Conservation (phyloP, 2,888 invertebrate genomes). For the Nephrotoma appendiculata region DNA sequence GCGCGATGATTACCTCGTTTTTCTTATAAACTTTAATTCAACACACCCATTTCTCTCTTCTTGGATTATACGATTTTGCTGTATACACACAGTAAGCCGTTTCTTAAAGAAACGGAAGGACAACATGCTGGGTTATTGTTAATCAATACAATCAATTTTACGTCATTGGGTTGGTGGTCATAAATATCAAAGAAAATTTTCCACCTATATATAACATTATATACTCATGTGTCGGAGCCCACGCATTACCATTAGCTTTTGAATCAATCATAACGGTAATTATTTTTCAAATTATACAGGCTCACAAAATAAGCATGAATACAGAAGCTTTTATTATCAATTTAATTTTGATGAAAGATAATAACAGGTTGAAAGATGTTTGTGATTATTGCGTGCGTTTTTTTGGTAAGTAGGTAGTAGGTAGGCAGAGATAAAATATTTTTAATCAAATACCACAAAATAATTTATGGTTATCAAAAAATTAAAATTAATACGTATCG, state of each 20-base stretch:
- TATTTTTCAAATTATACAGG: too few relatives aligned
- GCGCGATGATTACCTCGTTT: background rate
- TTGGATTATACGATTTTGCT: background rate
- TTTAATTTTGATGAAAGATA: background rate
- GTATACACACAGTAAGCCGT: background rate
- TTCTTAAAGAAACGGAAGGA: background rate
- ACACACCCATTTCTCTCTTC: background rate
- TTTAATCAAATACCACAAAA: background rate
- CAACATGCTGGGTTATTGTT: background rate
- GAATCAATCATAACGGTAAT: background rate
- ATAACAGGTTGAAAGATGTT: background rate
- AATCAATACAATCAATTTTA: background rate
- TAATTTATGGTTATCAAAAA: background rate
- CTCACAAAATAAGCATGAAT: too few relatives aligned
- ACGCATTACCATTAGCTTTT: background rate
- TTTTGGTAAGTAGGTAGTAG: background rate
- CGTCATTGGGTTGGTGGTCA: background rate
- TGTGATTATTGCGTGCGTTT: background rate
- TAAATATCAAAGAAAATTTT: background rate
- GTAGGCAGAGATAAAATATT: too few relatives aligned
- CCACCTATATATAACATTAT: too few relatives aligned
- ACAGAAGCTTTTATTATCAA: background rate
- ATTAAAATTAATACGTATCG: too few relatives aligned
- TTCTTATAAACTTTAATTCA: background rate
- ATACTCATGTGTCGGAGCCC: background rate